phyloP scores from a whole-genome alignment of 2,888 invertebrate genomes.

The Cabera pusaria region DNA sequence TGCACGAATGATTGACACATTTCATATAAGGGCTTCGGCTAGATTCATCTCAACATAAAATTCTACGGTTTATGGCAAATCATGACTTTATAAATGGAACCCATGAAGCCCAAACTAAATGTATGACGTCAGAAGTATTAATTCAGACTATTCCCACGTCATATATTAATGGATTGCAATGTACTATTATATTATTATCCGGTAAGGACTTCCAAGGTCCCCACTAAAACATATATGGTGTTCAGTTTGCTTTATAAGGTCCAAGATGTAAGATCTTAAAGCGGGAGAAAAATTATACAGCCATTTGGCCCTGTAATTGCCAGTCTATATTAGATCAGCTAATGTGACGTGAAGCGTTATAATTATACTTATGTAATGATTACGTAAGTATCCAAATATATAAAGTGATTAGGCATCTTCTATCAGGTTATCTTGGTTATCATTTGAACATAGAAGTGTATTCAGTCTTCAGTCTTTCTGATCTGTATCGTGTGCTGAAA shows the following conservation, averaged over 20 bases:
- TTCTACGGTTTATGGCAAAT: slow-evolving; percentile 36
- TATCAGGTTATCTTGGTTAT: too few species aligned
- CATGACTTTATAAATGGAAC: slow-evolving; percentile 36
- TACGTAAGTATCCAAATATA: too few species aligned
- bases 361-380: too few species aligned
- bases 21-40: slow-evolving; percentile 29
- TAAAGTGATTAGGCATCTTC: too few species aligned
- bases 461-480: too few species aligned
- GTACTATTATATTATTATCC: slow-evolving; percentile 59
- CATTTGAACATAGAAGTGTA: too few species aligned
- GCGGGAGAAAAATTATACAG: slow-evolving; percentile 33
- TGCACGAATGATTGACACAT: slow-evolving; percentile 24
- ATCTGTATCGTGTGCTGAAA: too few species aligned
- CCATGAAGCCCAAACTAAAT: slow-evolving; percentile 44
- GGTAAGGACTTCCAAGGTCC: slow-evolving; percentile 63
- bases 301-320: slow-evolving; percentile 27
- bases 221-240: slow-evolving; percentile 49
- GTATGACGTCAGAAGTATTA: slow-evolving; percentile 65
- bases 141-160: slow-evolving; percentile 66
- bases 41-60: slow-evolving; percentile 38
- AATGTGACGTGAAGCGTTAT: slow-evolving; percentile 11
- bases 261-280: slow-evolving; percentile 39
- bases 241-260: slow-evolving; percentile 38
- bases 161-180: slow-evolving; percentile 53
- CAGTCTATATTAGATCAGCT: slow-evolving; percentile 19